Evolutionary conservation across 2,797 vertebrate species (phyloP), one percentile per base, ranked within the genome.

Genomic region (Enteromius trimaculatus): DNA sequence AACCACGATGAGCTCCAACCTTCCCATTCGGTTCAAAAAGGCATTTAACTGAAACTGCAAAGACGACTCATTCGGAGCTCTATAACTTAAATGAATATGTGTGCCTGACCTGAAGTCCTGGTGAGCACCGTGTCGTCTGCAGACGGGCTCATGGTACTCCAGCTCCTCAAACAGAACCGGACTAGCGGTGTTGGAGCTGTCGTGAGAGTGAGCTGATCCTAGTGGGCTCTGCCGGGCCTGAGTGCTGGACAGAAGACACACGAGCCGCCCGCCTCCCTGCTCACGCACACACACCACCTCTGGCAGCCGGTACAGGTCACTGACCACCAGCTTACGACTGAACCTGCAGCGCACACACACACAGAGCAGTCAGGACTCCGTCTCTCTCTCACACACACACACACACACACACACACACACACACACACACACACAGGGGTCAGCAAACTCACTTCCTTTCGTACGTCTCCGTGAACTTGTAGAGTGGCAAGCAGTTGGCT

Each of bases 121-220:
- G 89, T 95, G 92, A 69, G 92, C 80, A 88, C 94, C 96, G 91
- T 99, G 98, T 70, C 93, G 96, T 89, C 94, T 96, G 92, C 98
- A 99, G 85, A 99, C 90, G 6, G 98, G 97, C 79, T 99, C 97
- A 0, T 99, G 98, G 90, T 98, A 99, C 82, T 99, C 98, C 55
- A 99, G 86, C 89, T 99, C 97, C 88, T 99, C 98, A 89, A 99
- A 99, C 80, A 98, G 95, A 82, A 99, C 95, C 0, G 98, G 97
- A 83, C 97, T 99, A 81, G 96, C 95, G 29, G 96, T 97, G 0
- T 96, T 86, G 4, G 97, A 98, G 80, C 96, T 93, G 0, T 98
- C 97, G 0, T 96, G 97, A 0, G 97, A 98, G 89, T 97, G 97
- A 1, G 97, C 97, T 2, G 97, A 98, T 4, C 97, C 96, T 88